Evolutionary conservation across 2,888 invertebrate genomes (phyloP).

Genomic region (Drosophila nr. medialis): DNA sequence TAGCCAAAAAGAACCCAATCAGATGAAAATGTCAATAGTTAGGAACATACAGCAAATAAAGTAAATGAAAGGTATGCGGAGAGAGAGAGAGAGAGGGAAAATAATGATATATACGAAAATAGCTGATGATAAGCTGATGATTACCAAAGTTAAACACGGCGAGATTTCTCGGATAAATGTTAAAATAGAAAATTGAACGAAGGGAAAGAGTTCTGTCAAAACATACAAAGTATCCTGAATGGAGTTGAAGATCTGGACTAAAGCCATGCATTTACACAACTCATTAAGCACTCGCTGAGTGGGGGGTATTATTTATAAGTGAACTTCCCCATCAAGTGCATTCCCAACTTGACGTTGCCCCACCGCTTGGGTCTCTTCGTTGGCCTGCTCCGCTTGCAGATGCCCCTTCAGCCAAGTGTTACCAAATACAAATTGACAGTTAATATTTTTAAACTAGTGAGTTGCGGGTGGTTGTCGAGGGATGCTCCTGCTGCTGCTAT

Average conservation of each 20-base stretch:
- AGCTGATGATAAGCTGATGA: not conserved
- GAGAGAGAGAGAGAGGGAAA: not conserved
- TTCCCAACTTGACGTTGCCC: constrained; percentile 6
- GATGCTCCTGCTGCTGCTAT: constrained; percentile 6
- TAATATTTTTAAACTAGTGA: constrained; percentile 82
- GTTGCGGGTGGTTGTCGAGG: constrained; percentile 23
- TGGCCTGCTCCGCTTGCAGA: constrained; percentile 37
- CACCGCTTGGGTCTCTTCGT: not conserved
- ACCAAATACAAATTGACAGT: constrained; percentile 82
- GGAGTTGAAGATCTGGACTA: not conserved
- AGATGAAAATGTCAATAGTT: not conserved
- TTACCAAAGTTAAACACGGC: not conserved
- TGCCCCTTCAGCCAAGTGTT: constrained; percentile 75
- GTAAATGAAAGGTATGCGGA: not conserved
- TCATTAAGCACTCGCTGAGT: constrained; percentile 20
- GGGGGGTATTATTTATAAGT: constrained; percentile 32
- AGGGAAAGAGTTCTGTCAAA: not conserved
- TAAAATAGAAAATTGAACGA: not conserved
- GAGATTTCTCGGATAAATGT: not conserved
- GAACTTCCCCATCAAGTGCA: constrained; percentile 55
- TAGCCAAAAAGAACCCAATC: not conserved
- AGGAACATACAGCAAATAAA: not conserved
- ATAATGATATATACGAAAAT: not conserved
- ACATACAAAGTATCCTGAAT: not conserved
- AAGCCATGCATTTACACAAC: constrained; percentile 7